phyloP scores from a whole-genome alignment of 2,113 vertebrate genomes.

The Tragulus kanchil region DNA sequence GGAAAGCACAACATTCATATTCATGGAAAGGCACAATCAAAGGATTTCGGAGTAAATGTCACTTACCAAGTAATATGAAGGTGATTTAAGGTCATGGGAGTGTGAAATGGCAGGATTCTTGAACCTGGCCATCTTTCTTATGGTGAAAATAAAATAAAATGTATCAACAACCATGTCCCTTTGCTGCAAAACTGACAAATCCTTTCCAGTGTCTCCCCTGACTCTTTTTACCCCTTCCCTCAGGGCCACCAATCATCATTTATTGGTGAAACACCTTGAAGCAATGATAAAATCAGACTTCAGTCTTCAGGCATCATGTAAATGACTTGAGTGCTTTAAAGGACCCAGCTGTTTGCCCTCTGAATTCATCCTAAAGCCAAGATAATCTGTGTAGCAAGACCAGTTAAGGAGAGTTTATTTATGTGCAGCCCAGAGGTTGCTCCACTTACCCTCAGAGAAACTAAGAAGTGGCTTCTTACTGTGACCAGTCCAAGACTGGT shows the following conservation, averaged over 20 bases:
- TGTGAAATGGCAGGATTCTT: too few relatives aligned
- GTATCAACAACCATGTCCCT: neutral
- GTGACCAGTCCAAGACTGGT: neutral
- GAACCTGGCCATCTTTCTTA: neutral
- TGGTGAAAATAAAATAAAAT: slow-evolving; percentile 22
- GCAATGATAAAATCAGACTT: neutral
- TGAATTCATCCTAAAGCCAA: slow-evolving; percentile 13
- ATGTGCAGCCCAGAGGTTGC: neutral
- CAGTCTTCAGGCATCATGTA: neutral
- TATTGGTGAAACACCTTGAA: neutral
- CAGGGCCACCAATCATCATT: neutral
- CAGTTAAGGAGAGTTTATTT: neutral
- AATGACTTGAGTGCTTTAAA: too few relatives aligned
- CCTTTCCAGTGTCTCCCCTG: neutral
- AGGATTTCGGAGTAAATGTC: slow-evolving; percentile 22
- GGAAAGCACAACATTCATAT: slow-evolving; percentile 1
- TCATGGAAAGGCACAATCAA: slow-evolving; percentile 28
- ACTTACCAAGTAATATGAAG: slow-evolving; percentile 41
- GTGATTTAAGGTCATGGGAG: neutral
- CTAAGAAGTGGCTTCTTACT: neutral
- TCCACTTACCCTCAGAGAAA: neutral
- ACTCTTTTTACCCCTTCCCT: neutral
- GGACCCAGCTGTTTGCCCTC: neutral
- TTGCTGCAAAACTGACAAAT: neutral
- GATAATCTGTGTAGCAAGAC: neutral